These are phyloP conservation scores for Aromia moschata DNA, from an alignment of 2,888 invertebrate species.

Conservation along the genomic window DNA sequence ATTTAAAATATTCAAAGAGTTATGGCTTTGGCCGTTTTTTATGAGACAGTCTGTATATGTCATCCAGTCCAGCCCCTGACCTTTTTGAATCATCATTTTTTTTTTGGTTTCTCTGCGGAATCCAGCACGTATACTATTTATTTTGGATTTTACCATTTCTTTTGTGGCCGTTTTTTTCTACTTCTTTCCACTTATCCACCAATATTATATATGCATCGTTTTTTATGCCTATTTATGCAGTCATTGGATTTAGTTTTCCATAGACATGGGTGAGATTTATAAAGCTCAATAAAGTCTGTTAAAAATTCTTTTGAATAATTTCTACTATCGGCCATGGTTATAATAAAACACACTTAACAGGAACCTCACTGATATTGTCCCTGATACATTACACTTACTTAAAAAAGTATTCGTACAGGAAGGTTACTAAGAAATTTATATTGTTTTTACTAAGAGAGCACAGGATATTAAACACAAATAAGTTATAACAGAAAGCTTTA, in stretches of 20 bases:
- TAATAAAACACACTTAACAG: no score
- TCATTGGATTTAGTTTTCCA: neutral
- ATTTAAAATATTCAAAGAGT: no score
- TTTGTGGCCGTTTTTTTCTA: neutral
- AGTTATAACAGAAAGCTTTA: no score
- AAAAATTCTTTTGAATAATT: neutral
- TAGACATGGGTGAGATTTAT: neutral
- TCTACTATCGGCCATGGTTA: neutral
- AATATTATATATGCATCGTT: neutral
- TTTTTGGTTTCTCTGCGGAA: neutral
- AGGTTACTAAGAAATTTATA: no score
- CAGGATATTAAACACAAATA: no score
- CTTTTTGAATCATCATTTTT: neutral
- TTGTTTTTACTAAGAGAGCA: no score
- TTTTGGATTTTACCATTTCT: neutral
- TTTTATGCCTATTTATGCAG: neutral
- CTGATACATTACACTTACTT: no score
- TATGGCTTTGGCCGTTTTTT: no score
- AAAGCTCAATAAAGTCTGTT: constrained; percentile 3
- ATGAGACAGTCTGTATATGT: no score
- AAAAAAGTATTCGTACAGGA: no score
- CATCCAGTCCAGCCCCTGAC: neutral
- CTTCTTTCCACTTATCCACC: neutral
- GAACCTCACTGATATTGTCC: no score
- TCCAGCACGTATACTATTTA: neutral